A percentile compares a stretch with the other conserved stretches of the same genome.
phyloP scores from a whole-genome alignment of 1,140 invertebrate species.

The Gonioctena quinquepunctata region DNA sequence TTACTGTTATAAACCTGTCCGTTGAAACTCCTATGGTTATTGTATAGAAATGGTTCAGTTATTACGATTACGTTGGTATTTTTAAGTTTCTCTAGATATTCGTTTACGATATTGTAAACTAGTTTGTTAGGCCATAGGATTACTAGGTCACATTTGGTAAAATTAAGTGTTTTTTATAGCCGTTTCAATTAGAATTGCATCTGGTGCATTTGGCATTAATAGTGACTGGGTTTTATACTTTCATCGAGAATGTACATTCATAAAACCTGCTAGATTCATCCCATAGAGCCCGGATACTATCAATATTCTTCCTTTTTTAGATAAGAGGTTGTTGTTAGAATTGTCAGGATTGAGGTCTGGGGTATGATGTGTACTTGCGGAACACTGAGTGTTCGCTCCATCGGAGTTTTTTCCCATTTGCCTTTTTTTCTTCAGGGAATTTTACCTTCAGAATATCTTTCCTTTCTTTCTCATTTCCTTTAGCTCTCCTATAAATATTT shows the following conservation, averaged over 20 bases:
- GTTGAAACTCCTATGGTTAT: background rate
- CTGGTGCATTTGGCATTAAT: no score
- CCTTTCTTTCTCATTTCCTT: background rate
- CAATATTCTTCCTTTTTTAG: background rate
- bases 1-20: background rate
- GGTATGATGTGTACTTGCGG: no score
- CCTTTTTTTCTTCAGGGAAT: no score
- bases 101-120: background rate
- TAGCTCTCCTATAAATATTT: background rate
- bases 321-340: background rate
- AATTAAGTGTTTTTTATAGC: background rate
- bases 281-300: background rate
- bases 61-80: background rate
- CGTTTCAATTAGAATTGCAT: background rate
- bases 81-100: background rate
- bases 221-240: no score
- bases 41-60: background rate
- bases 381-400: no score
- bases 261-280: background rate
- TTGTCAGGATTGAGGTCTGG: no score
- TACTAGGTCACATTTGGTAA: background rate
- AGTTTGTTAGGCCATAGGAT: background rate
- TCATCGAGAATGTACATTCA: no score
- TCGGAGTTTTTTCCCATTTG: no score
- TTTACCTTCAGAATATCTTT: background rate